A percentile compares a stretch with the other conserved stretches of the same genome.
These are phyloP conservation scores for Tenualosa thibaudeaui DNA, from an alignment of 2,797 vertebrate species.

Conservation along the genomic window DNA sequence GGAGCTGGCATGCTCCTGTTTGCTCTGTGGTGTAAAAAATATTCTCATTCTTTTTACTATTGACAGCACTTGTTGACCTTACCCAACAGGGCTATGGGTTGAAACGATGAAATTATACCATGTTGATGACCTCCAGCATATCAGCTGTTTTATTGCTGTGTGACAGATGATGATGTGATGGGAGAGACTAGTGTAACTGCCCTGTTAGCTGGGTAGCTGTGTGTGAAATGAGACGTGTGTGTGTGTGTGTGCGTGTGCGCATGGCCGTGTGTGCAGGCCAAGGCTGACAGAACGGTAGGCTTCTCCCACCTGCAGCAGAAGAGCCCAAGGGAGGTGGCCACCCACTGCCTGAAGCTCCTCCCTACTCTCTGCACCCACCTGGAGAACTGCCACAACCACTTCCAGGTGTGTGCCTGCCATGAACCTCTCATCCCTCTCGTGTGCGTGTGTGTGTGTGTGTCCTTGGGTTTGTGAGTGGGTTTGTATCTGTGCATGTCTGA, in stretches of 20 bases:
- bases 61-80: too few species aligned
- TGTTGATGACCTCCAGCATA: too few species aligned
- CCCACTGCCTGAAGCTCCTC: conserved; percentile 77
- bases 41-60: too few species aligned
- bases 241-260: background rate
- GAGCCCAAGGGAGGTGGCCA: conserved; percentile 78
- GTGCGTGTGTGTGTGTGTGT: background rate
- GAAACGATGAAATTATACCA: too few species aligned
- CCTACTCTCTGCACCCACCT: conserved; percentile 88
- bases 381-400: conserved; percentile 95
- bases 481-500: background rate
- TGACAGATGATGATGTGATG: background rate
- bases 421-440: background rate
- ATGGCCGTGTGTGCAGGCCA: conserved; percentile 68
- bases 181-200: background rate
- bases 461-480: background rate
- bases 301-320: conserved; percentile 90
- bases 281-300: conserved; percentile 77
- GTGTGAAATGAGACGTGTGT: background rate
- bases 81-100: too few species aligned
- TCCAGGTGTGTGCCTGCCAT: conserved; percentile 80
- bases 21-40: too few species aligned
- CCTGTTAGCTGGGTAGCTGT: background rate
- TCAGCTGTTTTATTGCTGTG: background rate
- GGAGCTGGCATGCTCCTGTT: too few species aligned